Base-by-base conservation (phyloP, 2,113 vertebrate species). In the Phalacrocorax brasilianus region DNA sequence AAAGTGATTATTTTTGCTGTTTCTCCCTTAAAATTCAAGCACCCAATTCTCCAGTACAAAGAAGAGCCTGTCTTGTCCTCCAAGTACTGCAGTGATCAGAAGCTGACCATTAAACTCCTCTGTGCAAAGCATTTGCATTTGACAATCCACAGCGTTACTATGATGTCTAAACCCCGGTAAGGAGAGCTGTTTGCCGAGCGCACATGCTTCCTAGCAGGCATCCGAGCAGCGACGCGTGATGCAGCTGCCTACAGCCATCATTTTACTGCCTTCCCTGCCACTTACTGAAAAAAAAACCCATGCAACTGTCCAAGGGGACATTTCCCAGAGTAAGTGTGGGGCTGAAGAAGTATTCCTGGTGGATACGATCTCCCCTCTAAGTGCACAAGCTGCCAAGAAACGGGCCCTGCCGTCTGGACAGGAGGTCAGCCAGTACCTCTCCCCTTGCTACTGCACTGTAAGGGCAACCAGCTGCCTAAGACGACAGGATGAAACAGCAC, bases 221-320 rank as follows among this genome's bases (percentile, higher is more conserved):
- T 8, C 61, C 38, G 10, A 8, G 78, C n/a, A 58, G 22, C 5
- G 0, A 24, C 3, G 59, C 4, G 4, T 2, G 20, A 21, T 27
- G 24, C 33, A 50, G 47, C 71, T 65, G 68, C 30, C 5, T 4
- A 4, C 63, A 52, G 40, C 62, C 85, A 15, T 50, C 63, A 2
- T 24, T 44, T 20, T 15, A 38, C 58, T 55, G 15, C 27, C 67
- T 35, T 55, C 27, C 40, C 68, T 26, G 33, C 63, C 73, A 19
- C 55, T n/a, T 8, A 20, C 22, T 4, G 30, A 17, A 40, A 68
- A 38, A 68, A 38, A 30, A 63, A 81, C 28, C 33, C 7, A 0
- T 14, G 40, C 22, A 35, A 33, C 32, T 4, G 0, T 30, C 42
- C 49, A 38, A 35, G n/a, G 12, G 73, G 38, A 78, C 11, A 5